phyloP scores from a whole-genome alignment of 2,888 invertebrate species.

The Lingula anatina region DNA sequence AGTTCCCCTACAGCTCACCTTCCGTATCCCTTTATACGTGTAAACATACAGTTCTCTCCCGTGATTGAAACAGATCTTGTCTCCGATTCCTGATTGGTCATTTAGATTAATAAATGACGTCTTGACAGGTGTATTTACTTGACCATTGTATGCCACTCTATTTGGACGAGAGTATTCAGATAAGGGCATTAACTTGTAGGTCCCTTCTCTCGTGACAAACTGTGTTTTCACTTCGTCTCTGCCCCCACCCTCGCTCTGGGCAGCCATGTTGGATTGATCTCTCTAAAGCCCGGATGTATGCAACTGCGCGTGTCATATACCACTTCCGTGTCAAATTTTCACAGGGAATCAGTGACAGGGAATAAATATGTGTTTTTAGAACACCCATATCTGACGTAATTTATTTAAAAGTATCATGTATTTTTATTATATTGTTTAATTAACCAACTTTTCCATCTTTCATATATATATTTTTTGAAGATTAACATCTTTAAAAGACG shows the following conservation, averaged over 20 bases:
- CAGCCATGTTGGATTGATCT: slow-evolving; percentile 40
- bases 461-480: no score
- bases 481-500: no score
- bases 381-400: no score
- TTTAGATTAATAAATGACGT: slow-evolving; percentile 58
- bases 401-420: no score
- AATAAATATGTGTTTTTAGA: no score
- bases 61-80: slow-evolving; percentile 92
- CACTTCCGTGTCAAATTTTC: no score
- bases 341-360: no score
- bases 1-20: no score
- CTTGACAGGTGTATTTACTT: slow-evolving; percentile 70
- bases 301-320: no score
- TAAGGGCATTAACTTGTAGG: slow-evolving; percentile 90
- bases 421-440: no score
- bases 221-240: slow-evolving; percentile 90
- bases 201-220: slow-evolving; percentile 94
- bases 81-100: slow-evolving; percentile 39
- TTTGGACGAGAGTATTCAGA: slow-evolving; percentile 96
- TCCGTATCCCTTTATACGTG: slow-evolving; percentile 92
- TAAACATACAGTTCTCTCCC: slow-evolving; percentile 97
- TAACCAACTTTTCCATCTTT: no score
- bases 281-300: no score
- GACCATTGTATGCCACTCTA: slow-evolving; percentile 77
- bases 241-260: slow-evolving; percentile 48